Evolutionary conservation across 2,113 vertebrate species (phyloP).

Genomic region (Hypanus sabinus): DNA sequence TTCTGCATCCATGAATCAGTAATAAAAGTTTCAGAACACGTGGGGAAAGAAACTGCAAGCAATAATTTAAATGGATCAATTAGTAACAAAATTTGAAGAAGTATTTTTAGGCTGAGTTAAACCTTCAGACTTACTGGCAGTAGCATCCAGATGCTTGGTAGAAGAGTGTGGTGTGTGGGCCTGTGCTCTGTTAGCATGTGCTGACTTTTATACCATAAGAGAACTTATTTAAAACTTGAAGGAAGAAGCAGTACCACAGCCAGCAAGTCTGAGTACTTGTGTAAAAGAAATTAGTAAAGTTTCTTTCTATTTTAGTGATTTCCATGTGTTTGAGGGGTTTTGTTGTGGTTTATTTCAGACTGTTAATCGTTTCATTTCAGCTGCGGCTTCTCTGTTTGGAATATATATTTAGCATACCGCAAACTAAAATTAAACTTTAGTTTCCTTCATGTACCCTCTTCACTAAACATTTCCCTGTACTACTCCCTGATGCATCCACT

Average conservation of each 20-base stretch:
- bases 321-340: background rate
- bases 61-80: background rate
- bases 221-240: slow-evolving; percentile 6
- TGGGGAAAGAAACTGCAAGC: background rate
- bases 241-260: background rate
- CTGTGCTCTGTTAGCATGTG: background rate
- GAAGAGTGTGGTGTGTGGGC: background rate
- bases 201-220: background rate
- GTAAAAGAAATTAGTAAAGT: background rate
- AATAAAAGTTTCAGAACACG: background rate
- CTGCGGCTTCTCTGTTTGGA: background rate
- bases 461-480: background rate
- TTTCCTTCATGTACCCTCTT: background rate
- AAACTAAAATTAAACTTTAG: background rate
- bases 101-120: background rate
- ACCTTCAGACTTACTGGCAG: background rate
- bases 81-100: background rate
- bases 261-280: background rate
- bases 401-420: background rate
- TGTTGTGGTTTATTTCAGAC: slow-evolving; percentile 10
- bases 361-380: slow-evolving; percentile 8
- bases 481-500: background rate
- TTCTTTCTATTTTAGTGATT: slow-evolving; percentile 7
- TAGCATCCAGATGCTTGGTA: background rate
- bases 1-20: background rate